Conservation (phyloP, 2,888 invertebrate species). For the Caenorhabditis sp. region DNA sequence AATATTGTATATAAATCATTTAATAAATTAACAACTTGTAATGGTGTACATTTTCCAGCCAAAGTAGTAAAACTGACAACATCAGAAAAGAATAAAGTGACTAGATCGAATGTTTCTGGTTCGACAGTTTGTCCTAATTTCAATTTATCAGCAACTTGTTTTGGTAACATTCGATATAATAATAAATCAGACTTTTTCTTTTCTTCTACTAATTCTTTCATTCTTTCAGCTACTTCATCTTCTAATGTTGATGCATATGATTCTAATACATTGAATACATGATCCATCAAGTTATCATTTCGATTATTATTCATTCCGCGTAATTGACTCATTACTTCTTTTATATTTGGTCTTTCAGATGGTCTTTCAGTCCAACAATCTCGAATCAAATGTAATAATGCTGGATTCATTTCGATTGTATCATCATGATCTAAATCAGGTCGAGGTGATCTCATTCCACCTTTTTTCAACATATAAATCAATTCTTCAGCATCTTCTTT, state of each 20-base stretch:
- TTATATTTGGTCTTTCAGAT: slow-evolving; percentile 27
- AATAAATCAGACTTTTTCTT: slow-evolving; percentile 63
- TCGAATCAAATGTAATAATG: slow-evolving; percentile 31
- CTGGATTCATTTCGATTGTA: slow-evolving; percentile 39
- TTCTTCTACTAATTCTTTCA: slow-evolving; percentile 61
- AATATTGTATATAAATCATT: slow-evolving; percentile 68
- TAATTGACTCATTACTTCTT: slow-evolving; percentile 25
- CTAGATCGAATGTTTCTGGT: slow-evolving; percentile 61
- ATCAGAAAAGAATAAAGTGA: slow-evolving; percentile 65
- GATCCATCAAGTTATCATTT: slow-evolving; percentile 64
- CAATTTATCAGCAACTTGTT: slow-evolving; percentile 61
- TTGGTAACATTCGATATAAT: slow-evolving; percentile 62
- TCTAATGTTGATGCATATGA: slow-evolving; percentile 56
- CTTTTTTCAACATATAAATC: slow-evolving; percentile 52
- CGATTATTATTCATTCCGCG: slow-evolving; percentile 55
- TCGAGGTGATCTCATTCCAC: slow-evolving; percentile 49
- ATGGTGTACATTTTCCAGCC: slow-evolving; percentile 59
- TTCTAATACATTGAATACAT: slow-evolving; percentile 67
- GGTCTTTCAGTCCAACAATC: slow-evolving; percentile 33
- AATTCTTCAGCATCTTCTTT: slow-evolving; percentile 46
- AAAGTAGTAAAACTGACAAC: slow-evolving; percentile 63
- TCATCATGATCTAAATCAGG: slow-evolving; percentile 45
- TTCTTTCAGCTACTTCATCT: slow-evolving; percentile 58
- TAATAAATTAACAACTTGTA: slow-evolving; percentile 66
- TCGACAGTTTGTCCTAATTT: slow-evolving; percentile 63